These are phyloP conservation scores for Pterocles gutturalis DNA, from an alignment of 2,113 vertebrate species.

Conservation along the genomic window DNA sequence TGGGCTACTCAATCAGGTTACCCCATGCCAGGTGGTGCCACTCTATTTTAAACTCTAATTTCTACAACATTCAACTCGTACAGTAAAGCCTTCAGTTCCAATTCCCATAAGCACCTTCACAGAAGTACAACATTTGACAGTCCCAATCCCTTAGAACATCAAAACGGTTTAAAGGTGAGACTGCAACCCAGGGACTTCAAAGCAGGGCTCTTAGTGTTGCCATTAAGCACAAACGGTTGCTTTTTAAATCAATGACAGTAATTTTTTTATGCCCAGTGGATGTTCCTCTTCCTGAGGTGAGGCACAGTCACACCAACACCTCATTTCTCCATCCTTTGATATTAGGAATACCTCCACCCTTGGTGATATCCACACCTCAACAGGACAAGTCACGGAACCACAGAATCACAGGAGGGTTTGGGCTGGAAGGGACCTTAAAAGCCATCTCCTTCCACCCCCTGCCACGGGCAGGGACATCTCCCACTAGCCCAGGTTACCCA, in stretches of 20 bases:
- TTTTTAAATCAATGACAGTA: neutral
- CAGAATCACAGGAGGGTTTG: too few species aligned
- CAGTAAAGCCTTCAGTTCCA: neutral
- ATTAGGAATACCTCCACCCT: neutral
- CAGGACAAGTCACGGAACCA: neutral
- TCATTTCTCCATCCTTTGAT: neutral
- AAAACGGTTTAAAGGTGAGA: neutral
- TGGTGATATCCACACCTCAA: neutral
- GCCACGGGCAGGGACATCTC: too few species aligned
- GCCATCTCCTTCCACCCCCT: too few species aligned
- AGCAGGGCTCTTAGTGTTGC: neutral
- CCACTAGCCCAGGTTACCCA: too few species aligned
- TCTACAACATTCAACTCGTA: neutral
- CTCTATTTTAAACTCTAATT: neutral
- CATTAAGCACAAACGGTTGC: neutral
- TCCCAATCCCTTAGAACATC: neutral
- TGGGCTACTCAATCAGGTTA: too few species aligned
- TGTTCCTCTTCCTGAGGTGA: neutral
- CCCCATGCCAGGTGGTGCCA: fast-evolving
- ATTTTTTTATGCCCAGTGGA: neutral
- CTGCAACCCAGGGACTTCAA: neutral
- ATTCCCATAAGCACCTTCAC: neutral
- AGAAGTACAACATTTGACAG: neutral
- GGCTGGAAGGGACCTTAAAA: too few species aligned
- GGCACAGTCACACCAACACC: neutral